phyloP scores from a whole-genome alignment of 2,797 vertebrate species.

The Enteromius paludinosus region DNA sequence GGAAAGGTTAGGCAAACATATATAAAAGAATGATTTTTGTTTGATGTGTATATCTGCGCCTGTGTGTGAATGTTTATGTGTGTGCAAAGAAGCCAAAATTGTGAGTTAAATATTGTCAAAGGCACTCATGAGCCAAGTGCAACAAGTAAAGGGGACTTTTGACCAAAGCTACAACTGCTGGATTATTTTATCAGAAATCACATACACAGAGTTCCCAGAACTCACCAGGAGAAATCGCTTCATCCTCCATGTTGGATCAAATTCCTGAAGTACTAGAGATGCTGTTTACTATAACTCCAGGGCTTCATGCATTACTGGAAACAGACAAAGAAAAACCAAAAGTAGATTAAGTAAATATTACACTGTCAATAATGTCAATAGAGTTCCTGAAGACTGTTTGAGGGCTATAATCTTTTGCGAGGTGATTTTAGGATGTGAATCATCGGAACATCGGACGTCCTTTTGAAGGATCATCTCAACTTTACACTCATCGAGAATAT shows the following conservation, averaged over 20 bases:
- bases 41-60: slow-evolving; percentile 27
- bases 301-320: slow-evolving; percentile 41
- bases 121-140: slow-evolving; percentile 35
- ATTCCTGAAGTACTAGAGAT: slow-evolving; percentile 30
- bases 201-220: slow-evolving; percentile 36
- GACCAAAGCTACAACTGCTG: slow-evolving; percentile 35
- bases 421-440: background rate
- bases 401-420: background rate
- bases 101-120: slow-evolving; percentile 31
- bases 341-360: background rate
- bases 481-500: background rate
- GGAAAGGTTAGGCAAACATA: slow-evolving; percentile 40
- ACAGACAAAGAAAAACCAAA: slow-evolving; percentile 18
- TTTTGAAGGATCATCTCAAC: too few species aligned
- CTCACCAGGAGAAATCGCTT: slow-evolving; percentile 21
- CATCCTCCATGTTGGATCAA: slow-evolving; percentile 43
- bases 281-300: slow-evolving; percentile 11
- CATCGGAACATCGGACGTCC: too few species aligned
- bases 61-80: slow-evolving; percentile 14
- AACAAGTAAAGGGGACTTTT: slow-evolving; percentile 42
- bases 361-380: slow-evolving; percentile 7
- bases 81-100: slow-evolving; percentile 28
- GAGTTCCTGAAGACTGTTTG: background rate
- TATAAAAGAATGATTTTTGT: slow-evolving; percentile 34
- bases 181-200: slow-evolving; percentile 44